Evolutionary conservation across 2,888 invertebrate genomes (phyloP).

Genomic region (Thymelicus lineola): DNA sequence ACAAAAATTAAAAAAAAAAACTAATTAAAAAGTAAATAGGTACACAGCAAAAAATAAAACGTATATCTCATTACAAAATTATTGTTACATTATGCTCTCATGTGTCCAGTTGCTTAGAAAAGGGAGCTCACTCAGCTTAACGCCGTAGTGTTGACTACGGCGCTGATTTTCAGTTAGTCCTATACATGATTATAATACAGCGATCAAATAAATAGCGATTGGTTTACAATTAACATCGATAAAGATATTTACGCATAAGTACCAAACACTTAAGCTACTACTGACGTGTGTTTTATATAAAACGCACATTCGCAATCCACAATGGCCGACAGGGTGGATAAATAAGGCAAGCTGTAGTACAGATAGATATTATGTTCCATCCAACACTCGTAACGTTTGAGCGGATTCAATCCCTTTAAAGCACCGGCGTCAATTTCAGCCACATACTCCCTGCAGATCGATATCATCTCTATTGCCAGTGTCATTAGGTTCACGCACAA

Average conservation of each 20-base stretch:
- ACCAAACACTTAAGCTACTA: too few species aligned
- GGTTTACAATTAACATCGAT: background rate
- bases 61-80: too few species aligned
- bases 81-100: too few species aligned
- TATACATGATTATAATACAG: too few species aligned
- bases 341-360: conserved; percentile 56
- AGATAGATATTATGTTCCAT: conserved; percentile 60
- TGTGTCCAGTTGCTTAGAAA: too few species aligned
- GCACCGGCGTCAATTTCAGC: conserved; percentile 65
- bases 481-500: conserved; percentile 64
- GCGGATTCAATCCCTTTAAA: conserved; percentile 73
- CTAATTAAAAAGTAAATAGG: too few species aligned
- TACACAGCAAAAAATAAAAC: too few species aligned
- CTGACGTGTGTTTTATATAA: conserved; percentile 10
- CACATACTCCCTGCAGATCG: conserved; percentile 54
- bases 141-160: too few species aligned
- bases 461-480: conserved; percentile 67
- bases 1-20: too few species aligned
- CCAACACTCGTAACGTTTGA: conserved; percentile 67
- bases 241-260: background rate
- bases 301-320: conserved; percentile 44
- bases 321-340: conserved; percentile 53
- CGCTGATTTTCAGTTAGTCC: too few species aligned
- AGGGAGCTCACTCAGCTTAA: too few species aligned
- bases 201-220: too few species aligned